Evolutionary conservation across 2,797 vertebrate genomes (phyloP).

Genomic region (Rhinella marina): DNA sequence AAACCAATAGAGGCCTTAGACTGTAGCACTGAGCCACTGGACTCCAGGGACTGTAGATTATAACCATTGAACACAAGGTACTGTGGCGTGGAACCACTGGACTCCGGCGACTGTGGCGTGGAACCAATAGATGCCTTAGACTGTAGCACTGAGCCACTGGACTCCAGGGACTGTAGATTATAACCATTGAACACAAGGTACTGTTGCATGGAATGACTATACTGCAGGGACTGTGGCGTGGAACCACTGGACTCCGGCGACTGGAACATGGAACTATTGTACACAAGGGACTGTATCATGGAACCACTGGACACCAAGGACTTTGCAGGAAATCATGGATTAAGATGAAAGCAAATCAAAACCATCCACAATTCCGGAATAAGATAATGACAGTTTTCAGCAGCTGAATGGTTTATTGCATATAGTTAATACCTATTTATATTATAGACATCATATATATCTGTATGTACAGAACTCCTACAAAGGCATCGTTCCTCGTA

Average conservation of each 20-base stretch:
- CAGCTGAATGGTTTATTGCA: constrained; percentile 15
- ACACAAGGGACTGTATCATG: background rate
- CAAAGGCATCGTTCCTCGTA: background rate
- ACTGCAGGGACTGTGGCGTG: background rate
- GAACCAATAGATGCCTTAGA: too few species aligned
- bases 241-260: background rate
- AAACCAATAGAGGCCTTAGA: too few species aligned
- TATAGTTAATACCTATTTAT: background rate
- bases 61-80: background rate
- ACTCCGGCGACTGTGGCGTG: background rate
- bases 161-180: background rate
- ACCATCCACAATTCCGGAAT: background rate
- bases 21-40: background rate
- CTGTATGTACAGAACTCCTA: constrained; percentile 7
- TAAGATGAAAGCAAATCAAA: background rate
- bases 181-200: background rate
- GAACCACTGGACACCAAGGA: background rate
- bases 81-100: background rate
- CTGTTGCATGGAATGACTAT: background rate
- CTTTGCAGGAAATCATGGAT: background rate
- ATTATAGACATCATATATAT: background rate
- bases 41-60: background rate
- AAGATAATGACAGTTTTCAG: background rate
- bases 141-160: background rate
- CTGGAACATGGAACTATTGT: background rate